Conservation (phyloP, 2,888 invertebrate genomes). For the Eustalomyia histrio region DNA sequence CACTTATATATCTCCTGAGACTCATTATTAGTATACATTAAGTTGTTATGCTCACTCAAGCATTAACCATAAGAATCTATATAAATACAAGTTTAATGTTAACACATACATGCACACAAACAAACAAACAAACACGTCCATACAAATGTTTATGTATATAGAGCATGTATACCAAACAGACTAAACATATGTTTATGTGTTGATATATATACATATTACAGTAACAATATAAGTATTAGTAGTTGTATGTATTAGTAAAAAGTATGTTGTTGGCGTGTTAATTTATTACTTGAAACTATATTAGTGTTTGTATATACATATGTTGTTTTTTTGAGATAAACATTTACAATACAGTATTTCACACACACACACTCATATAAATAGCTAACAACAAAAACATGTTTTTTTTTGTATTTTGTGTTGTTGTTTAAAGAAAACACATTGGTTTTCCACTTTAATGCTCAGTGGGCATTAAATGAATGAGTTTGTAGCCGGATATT, state of each 20-base stretch:
- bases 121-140: background rate
- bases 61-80: slow-evolving; percentile 60
- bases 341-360: background rate
- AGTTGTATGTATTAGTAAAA: slow-evolving; percentile 24
- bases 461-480: slow-evolving; percentile 54
- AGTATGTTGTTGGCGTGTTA: slow-evolving; percentile 58
- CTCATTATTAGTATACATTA: slow-evolving; percentile 58
- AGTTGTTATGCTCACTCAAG: slow-evolving; percentile 61
- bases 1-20: slow-evolving; percentile 53
- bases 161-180: slow-evolving; percentile 67
- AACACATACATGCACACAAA: slow-evolving; percentile 22
- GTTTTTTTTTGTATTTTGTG: slow-evolving; percentile 9
- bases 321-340: slow-evolving; percentile 25
- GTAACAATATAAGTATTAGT: slow-evolving; percentile 21
- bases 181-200: slow-evolving; percentile 27
- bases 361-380: background rate
- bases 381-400: background rate
- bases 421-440: slow-evolving; percentile 50
- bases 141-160: slow-evolving; percentile 65
- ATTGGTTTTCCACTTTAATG: slow-evolving; percentile 63
- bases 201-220: slow-evolving; percentile 1
- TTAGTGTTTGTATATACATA: slow-evolving; percentile 23
- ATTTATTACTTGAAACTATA: slow-evolving; percentile 53
- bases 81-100: slow-evolving; percentile 50
- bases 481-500: slow-evolving; percentile 29